These are phyloP conservation scores for Neoarius graeffei DNA, from an alignment of 2,113 vertebrate species.

Conservation along the genomic window DNA sequence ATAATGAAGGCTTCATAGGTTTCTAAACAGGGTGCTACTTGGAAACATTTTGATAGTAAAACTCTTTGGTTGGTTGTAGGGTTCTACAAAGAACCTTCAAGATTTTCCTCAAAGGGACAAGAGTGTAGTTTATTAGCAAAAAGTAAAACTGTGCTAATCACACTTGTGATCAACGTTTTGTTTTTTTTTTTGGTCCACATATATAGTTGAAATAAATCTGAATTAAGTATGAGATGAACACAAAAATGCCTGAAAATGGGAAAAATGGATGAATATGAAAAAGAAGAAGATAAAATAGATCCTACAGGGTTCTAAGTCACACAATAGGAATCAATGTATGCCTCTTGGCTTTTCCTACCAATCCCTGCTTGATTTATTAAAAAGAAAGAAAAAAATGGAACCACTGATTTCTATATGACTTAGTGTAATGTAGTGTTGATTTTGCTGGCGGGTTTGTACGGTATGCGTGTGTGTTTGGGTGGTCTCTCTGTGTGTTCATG, in stretches of 20 bases:
- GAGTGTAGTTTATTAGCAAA: not conserved
- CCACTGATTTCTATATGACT: not conserved
- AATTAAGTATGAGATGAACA: not conserved
- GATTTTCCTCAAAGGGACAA: not conserved
- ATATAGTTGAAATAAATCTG: too few species aligned
- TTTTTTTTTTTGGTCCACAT: too few species aligned
- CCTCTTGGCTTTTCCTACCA: not conserved
- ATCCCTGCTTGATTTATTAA: not conserved
- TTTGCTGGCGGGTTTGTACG: not conserved
- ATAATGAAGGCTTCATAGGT: not conserved
- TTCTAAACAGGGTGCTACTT: not conserved
- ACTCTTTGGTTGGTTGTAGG: not conserved
- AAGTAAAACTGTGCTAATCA: too few species aligned
- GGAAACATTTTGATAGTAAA: not conserved
- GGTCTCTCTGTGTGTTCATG: constrained; percentile 61
- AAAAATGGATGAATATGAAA: not conserved
- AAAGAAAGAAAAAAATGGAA: not conserved
- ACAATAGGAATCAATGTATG: not conserved
- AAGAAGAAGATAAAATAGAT: not conserved
- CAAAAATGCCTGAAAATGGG: not conserved
- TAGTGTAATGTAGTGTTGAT: not conserved
- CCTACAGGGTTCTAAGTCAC: not conserved
- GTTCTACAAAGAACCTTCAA: not conserved
- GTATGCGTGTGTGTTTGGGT: not conserved
- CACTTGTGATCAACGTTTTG: too few species aligned